Evolutionary conservation across 2,888 invertebrate genomes (phyloP).

Genomic region (Ophioninae sp.): DNA sequence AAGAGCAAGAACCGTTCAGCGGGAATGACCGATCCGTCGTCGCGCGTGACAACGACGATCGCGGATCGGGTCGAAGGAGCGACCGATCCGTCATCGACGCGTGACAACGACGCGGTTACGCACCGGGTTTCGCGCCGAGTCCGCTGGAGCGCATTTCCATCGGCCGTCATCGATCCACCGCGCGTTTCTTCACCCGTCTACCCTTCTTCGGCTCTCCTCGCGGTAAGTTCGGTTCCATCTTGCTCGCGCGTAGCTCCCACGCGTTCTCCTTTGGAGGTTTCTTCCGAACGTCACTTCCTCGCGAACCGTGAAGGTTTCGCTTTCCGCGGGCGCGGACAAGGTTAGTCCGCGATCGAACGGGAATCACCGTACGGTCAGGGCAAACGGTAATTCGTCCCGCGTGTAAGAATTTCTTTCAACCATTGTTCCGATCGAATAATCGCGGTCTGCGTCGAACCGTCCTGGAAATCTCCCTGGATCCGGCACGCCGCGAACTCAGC

Average conservation of each 20-base stretch:
- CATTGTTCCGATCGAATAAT: neutral
- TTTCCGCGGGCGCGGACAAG: neutral
- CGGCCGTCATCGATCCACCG: constrained; percentile 65
- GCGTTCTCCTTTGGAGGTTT: neutral
- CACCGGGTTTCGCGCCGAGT: constrained; percentile 64
- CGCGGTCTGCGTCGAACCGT: neutral
- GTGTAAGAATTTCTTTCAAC: neutral
- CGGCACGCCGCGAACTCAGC: neutral
- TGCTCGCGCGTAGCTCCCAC: constrained; percentile 1
- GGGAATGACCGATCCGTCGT: constrained; percentile 44
- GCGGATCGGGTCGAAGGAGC: constrained; percentile 57
- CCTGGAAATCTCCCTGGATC: neutral
- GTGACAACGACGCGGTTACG: constrained; percentile 45
- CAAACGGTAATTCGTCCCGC: neutral
- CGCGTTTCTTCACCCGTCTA: constrained; percentile 20
- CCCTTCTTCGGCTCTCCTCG: constrained; percentile 29
- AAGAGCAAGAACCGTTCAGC: neutral
- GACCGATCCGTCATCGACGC: constrained; percentile 41
- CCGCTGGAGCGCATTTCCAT: constrained; percentile 62
- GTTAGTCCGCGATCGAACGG: neutral
- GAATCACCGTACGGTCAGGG: constrained; percentile 38
- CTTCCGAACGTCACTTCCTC: constrained; percentile 23
- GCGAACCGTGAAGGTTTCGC: constrained; percentile 6
- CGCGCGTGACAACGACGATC: constrained; percentile 47
- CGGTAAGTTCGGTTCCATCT: constrained; percentile 46